These are phyloP conservation scores for Vicugna pacos DNA, from an alignment of 2,113 vertebrate species.

Conservation along the genomic window DNA sequence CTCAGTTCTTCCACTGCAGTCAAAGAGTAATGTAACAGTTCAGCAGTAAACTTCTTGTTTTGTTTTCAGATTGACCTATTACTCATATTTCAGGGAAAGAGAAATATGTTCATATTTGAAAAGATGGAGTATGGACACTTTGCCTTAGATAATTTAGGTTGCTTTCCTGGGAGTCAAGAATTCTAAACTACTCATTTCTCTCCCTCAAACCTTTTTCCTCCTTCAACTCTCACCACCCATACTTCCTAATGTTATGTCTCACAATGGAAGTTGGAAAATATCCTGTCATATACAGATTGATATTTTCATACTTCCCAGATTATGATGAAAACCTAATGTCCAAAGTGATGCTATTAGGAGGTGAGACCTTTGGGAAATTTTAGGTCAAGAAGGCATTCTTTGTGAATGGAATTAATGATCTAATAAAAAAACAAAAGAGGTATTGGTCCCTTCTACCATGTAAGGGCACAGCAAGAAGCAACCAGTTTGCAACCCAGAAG, in stretches of 20 bases:
- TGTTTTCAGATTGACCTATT: constrained; percentile 31
- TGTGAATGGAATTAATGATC: not conserved
- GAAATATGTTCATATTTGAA: not conserved
- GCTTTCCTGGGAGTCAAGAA: not conserved
- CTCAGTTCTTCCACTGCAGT: not conserved
- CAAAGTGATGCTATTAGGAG: not conserved
- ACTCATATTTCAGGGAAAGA: not conserved
- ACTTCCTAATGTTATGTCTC: not conserved
- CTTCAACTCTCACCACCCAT: not conserved
- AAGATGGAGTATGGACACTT: not conserved
- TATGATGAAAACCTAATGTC: not conserved
- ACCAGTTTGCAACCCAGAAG: not conserved
- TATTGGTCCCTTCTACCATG: not conserved
- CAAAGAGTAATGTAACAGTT: not conserved
- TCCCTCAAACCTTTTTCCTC: not conserved
- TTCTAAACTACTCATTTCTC: not conserved
- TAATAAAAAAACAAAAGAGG: not conserved
- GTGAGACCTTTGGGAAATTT: not conserved
- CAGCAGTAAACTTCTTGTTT: not conserved
- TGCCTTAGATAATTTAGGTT: not conserved
- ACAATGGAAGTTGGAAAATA: not conserved
- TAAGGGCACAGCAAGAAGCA: not conserved
- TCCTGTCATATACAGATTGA: not conserved
- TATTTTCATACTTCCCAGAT: not conserved
- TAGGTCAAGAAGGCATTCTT: not conserved